Percentiles rank a stretch among this genome's conserved stretches.
Evolutionary conservation across 2,888 invertebrate species (phyloP).

Genomic region (Tetragnatha montana): DNA sequence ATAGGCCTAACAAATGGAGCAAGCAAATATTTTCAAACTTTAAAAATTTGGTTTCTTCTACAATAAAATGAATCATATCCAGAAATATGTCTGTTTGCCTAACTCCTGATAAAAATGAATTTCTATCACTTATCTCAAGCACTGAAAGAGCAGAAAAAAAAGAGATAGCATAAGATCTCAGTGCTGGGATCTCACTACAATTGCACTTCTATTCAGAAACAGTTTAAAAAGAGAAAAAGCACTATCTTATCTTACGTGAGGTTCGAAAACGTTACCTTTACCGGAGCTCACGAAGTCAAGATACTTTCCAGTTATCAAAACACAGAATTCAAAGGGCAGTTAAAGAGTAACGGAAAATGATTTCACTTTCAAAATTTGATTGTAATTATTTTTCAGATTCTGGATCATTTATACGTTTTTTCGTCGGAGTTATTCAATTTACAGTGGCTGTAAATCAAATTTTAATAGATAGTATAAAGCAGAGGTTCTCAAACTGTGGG

Average conservation of each 20-base stretch:
- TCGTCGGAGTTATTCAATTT: too few species aligned
- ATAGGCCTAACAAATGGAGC: not conserved
- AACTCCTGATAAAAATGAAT: conserved; percentile 15
- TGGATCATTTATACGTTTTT: too few species aligned
- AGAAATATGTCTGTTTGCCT: conserved; percentile 38
- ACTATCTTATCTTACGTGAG: conserved; percentile 40
- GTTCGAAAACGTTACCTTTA: conserved; percentile 5
- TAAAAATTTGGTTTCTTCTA: not conserved
- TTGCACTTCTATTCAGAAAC: conserved; percentile 30
- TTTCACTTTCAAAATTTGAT: not conserved
- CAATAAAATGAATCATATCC: conserved; percentile 17
- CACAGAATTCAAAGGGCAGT: not conserved
- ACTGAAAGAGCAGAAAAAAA: not conserved
- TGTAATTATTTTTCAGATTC: too few species aligned
- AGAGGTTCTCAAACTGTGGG: too few species aligned
- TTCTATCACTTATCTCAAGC: conserved; percentile 10
- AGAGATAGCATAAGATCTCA: conserved; percentile 26
- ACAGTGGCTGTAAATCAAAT: too few species aligned
- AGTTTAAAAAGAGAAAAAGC: not conserved
- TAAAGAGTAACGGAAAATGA: not conserved
- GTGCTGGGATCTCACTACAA: not conserved
- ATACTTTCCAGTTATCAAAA: not conserved
- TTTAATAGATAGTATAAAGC: too few species aligned
- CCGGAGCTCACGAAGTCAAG: not conserved
- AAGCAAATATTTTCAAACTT: not conserved